Base-by-base conservation (phyloP, 2,888 invertebrate species). In the Aplocera efformata region DNA sequence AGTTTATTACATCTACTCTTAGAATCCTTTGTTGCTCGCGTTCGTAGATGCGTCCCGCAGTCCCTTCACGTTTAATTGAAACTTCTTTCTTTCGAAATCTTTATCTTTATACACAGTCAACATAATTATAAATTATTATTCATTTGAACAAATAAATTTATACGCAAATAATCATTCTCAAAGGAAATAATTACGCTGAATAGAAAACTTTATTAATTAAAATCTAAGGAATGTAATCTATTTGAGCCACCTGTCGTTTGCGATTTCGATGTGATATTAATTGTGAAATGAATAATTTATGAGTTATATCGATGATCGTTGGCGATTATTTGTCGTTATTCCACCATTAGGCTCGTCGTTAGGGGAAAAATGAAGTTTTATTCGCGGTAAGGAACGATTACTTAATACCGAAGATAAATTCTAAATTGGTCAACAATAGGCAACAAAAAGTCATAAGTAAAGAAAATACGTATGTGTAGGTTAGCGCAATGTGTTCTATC, bases 211-310 rank as follows among this genome's bases (percentile, higher is more conserved):
- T 68, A 67, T 67, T 71, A 68, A 71, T 71, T 69, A 70, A 69
- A 70, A 66, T 69, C 62, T 61, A 57, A 55, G 54, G 56, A 63
- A 65, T 62, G 53, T 61, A 65, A 72, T 69, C 71, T 68, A 66
- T 69, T 65, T 49, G 54, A 56, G 60, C 61, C 73, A 74, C 74
- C 72, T 72, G 72, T 58, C 57, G 57, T 46, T 56, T 57, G 49
- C 51, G 60, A 57, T 59, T 62, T 53, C 53, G 52, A 47, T 47
- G 28, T 21, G 53, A 63, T 67, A 72, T 72, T 61, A 63, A 62
- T 61, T 59, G 61, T 60, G 53, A 46, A 56, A 56, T 77, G 74
- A 79, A 79, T 81, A 73, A 79, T 81, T 79, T 67, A 80, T 79
- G 68, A 77, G 72, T 65, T 67, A 62, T 68, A 63, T 61, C 67